A percentile compares a stretch with the other conserved stretches of the same genome.
These are phyloP conservation scores for Rhinichthys osculus DNA, from an alignment of 2,797 vertebrate genomes.

Conservation along the genomic window DNA sequence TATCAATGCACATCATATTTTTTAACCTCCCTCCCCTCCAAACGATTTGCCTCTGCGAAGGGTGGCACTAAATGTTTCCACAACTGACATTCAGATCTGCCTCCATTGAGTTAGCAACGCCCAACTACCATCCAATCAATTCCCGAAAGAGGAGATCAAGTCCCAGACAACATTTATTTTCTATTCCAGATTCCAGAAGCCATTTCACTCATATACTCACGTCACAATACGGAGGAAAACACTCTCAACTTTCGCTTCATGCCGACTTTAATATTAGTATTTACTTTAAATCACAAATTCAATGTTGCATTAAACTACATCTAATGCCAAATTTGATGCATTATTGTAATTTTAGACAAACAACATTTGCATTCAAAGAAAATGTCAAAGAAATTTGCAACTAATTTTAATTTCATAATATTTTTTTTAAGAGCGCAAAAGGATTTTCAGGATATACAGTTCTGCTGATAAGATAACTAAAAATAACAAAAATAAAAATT, in stretches of 20 bases:
- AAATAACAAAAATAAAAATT: background rate
- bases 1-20: background rate
- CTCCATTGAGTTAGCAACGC: background rate
- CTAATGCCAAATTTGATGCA: background rate
- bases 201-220: background rate
- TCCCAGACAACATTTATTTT: background rate
- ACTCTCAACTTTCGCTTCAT: background rate
- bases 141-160: background rate
- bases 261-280: background rate
- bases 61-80: background rate
- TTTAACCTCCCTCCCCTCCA: background rate
- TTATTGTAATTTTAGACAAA: background rate
- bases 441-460: background rate
- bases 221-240: background rate
- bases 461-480: background rate
- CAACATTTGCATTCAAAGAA: background rate
- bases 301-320: background rate
- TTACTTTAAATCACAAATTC: conserved; percentile 3
- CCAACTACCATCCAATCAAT: background rate
- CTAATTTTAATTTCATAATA: background rate
- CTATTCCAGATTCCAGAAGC: background rate
- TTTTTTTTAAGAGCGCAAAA: background rate
- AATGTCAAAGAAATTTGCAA: background rate
- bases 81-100: background rate
- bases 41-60: background rate